phyloP scores from a whole-genome alignment of 1,140 invertebrate genomes.

The Bombus affinis region DNA sequence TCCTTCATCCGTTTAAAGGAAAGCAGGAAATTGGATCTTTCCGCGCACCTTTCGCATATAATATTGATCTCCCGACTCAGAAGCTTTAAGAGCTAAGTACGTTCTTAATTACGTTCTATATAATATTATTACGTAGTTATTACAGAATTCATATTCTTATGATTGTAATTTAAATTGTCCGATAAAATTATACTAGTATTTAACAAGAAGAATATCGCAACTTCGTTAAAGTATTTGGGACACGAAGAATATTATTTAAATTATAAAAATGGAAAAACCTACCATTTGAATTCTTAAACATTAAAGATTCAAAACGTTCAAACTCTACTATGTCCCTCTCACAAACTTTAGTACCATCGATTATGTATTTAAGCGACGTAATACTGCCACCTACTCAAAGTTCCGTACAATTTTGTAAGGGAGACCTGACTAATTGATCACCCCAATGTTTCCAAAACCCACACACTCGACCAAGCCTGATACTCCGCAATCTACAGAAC shows the following conservation, averaged over 20 bases:
- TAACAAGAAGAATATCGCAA: too few species aligned
- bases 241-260: too few species aligned
- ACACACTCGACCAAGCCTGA: not conserved
- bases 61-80: not conserved
- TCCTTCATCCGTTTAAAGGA: not conserved
- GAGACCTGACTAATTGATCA: not conserved
- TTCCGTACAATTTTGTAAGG: not conserved
- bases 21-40: not conserved
- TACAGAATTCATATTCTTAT: not conserved
- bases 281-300: not conserved
- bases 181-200: too few species aligned
- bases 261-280: too few species aligned
- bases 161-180: not conserved
- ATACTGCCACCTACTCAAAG: not conserved
- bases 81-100: not conserved
- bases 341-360: not conserved
- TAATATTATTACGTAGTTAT: not conserved
- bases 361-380: not conserved
- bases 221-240: too few species aligned
- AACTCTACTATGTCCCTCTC: not conserved
- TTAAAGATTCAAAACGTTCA: not conserved
- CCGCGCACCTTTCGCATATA: not conserved
- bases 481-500: not conserved
- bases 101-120: not conserved
- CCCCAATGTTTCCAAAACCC: not conserved